Conservation (phyloP, 1,140 invertebrate genomes). For the Drosophila micromelanica region DNA sequence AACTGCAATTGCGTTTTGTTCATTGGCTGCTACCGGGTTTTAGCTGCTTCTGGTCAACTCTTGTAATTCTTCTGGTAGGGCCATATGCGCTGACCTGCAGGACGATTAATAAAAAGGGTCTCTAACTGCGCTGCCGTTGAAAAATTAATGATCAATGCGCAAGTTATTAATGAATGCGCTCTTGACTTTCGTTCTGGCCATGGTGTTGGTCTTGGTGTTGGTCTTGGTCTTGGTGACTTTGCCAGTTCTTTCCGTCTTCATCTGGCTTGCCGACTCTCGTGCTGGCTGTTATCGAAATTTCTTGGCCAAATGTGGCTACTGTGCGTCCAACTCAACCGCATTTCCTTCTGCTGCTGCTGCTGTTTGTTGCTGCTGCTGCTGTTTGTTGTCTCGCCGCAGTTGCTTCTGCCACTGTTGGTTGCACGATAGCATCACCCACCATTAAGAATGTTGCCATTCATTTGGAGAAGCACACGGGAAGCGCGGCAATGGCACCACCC, state of each 20-base stretch:
- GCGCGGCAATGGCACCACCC: conserved; percentile 20
- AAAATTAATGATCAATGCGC: conserved; percentile 76
- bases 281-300: conserved; percentile 69
- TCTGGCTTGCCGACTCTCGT: conserved; percentile 21
- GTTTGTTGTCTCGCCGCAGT: conserved; percentile 34
- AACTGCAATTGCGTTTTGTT: conserved; percentile 51
- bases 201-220: not conserved
- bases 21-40: conserved; percentile 42
- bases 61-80: not conserved
- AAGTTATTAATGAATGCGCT: conserved; percentile 74
- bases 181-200: conserved; percentile 15
- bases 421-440: conserved; percentile 31
- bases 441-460: conserved; percentile 31
- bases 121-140: conserved; percentile 54
- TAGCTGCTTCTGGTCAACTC: conserved; percentile 6
- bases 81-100: conserved; percentile 8
- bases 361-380: conserved; percentile 8
- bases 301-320: conserved; percentile 77
- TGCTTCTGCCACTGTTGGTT: conserved; percentile 17
- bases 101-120: conserved; percentile 70
- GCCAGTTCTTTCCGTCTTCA: conserved; percentile 26
- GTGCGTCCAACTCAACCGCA: conserved; percentile 43
- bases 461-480: not conserved
- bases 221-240: not conserved
- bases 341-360: conserved; percentile 15